A percentile compares a stretch with the other conserved stretches of the same genome.
Conservation (phyloP, 2,888 invertebrate species). For the Lasioglossum vierecki region DNA sequence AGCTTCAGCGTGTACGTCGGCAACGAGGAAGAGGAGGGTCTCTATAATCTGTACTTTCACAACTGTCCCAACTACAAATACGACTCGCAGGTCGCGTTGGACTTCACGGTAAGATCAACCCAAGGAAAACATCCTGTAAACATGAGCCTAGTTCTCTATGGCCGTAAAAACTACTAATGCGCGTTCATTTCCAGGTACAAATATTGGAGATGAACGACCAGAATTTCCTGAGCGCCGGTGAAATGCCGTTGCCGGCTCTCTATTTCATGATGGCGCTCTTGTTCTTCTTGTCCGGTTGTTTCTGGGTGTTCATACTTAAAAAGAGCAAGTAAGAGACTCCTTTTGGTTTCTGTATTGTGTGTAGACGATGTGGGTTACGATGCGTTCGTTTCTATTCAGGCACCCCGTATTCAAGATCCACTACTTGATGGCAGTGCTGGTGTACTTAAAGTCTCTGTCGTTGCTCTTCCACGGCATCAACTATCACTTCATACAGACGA, state of each 20-base stretch:
- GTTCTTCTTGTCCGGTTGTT: constrained; percentile 94
- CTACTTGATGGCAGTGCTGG: constrained; percentile 97
- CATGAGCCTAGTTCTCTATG: no score
- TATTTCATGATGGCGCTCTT: constrained; percentile 96
- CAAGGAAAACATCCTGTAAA: no score
- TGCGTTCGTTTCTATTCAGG: constrained; percentile 78
- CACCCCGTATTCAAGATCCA: constrained; percentile 97
- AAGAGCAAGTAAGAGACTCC: constrained; percentile 88
- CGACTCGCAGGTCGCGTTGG: constrained; percentile 85
- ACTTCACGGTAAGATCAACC: constrained; percentile 88
- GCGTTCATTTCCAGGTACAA: constrained; percentile 87
- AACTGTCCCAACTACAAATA: constrained; percentile 92
- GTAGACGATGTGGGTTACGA: no score
- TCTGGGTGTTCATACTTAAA: constrained; percentile 96
- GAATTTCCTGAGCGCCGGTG: constrained; percentile 97
- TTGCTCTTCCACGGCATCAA: constrained; percentile 97
- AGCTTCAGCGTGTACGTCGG: constrained; percentile 92
- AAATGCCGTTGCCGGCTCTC: constrained; percentile 96
- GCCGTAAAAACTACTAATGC: no score
- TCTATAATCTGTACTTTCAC: constrained; percentile 97
- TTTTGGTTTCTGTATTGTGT: neutral
- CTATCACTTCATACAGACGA: constrained; percentile 96
- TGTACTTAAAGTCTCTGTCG: constrained; percentile 95
- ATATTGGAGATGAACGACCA: constrained; percentile 94
- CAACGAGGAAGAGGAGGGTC: constrained; percentile 92